Evolutionary conservation across 2,888 invertebrate species (phyloP), one percentile per base, ranked within the genome.

Genomic region (Seladonia tumulorum): DNA sequence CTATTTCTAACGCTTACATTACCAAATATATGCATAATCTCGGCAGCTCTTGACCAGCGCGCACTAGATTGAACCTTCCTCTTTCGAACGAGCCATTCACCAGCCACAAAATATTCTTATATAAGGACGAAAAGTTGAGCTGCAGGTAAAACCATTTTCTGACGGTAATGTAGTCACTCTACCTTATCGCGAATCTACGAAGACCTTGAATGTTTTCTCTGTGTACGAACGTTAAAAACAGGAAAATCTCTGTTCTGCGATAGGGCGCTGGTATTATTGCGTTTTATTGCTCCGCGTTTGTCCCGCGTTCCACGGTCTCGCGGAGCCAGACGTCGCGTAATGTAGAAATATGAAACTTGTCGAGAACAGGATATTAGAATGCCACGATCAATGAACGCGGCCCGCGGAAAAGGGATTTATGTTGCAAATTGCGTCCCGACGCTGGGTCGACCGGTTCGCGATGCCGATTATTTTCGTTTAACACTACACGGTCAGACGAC

Each of bases 331-430:
- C 82, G 63, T 29, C 80, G 81, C 47, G 66, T 82, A 80, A 87
- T 68, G 76, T 77, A 76, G 80, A 86, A 86, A 86, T 86, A 87
- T 83, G 78, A 78, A 87, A 77, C 80, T 83, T 75, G 82, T 72
- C 77, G 82, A 60, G 75, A 63, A 72, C 76, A 79, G 86, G 75
- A 87, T 87, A 87, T 87, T 87, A 86, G 87, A 83, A 86, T 47
- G 77, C 42, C 68, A 74, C 80, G 83, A 81, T 81, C 72, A 80
- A 82, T 86, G 87, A 75, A 72, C 71, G 74, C 47, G n/a, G 22
- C 35, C n/a, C 35, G 25, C 49, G 53, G 83, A 72, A 75, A 84
- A 75, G 35, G 29, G 53, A 85, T 85, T 85, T 79, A 53, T 53
- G 70, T 77, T 86, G 73, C 68, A 85, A 80, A 85, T 76, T 85